Evolutionary conservation across 2,113 vertebrate species (phyloP).

Genomic region (Microcebus jonahi): DNA sequence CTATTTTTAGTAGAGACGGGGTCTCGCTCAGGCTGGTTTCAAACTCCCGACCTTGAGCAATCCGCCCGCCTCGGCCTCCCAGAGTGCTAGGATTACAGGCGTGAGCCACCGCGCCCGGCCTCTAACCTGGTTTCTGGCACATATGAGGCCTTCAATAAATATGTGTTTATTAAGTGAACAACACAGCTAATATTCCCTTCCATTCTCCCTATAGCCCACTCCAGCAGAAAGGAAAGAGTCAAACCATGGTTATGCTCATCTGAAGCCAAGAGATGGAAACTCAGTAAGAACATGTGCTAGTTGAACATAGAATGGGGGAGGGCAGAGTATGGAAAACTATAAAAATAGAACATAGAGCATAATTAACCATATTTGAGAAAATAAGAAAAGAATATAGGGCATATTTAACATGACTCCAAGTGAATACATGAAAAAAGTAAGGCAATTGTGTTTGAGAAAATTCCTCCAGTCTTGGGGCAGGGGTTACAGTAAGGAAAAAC

Average conservation of each 20-base stretch:
- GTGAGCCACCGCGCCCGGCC: no score
- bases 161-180: neutral
- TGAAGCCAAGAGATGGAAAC: neutral
- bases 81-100: no score
- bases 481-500: neutral
- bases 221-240: neutral
- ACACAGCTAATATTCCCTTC: neutral
- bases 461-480: neutral
- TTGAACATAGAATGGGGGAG: neutral
- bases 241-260: neutral
- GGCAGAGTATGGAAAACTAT: neutral
- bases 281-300: neutral
- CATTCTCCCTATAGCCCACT: neutral
- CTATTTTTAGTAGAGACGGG: no score
- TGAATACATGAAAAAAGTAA: conserved; percentile 29
- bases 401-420: conserved; percentile 37
- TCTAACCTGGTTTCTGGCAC: neutral
- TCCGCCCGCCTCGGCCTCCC: no score
- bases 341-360: conserved; percentile 32
- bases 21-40: no score
- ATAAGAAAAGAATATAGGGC: conserved; percentile 18
- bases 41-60: no score
- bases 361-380: conserved; percentile 34
- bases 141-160: neutral
- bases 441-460: conserved; percentile 22